Evolutionary conservation across 2,113 vertebrate species (phyloP).

Genomic region (Nothocercus nigrocapillus): DNA sequence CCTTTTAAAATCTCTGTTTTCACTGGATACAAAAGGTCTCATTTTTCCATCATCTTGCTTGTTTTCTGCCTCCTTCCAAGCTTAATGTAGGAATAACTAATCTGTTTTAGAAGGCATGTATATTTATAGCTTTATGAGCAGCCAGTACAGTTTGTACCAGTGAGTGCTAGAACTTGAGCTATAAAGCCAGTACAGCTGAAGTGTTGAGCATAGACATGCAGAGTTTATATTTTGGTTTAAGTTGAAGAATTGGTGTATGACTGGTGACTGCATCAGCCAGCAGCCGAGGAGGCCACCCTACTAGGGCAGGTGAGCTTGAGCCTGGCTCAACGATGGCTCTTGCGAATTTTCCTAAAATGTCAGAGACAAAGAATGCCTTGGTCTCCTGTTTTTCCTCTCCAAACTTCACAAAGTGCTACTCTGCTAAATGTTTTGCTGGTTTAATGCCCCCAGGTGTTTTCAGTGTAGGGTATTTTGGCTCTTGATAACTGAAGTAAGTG

Average conservation of each 20-base stretch:
- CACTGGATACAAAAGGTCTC: not conserved
- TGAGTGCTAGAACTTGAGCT: not conserved
- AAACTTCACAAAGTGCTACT: not conserved
- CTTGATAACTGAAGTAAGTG: not conserved
- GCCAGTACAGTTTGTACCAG: not conserved
- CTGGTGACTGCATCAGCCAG: not conserved
- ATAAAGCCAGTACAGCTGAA: not conserved
- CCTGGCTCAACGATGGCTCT: not conserved
- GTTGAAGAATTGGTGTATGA: not conserved
- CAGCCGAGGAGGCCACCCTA: not conserved
- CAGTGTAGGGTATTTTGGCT: not conserved
- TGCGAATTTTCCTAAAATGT: not conserved
- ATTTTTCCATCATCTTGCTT: not conserved
- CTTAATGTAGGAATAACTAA: not conserved
- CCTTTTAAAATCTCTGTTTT: not conserved
- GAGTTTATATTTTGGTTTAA: not conserved
- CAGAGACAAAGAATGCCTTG: not conserved
- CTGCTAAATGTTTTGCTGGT: not conserved
- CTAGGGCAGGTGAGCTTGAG: not conserved
- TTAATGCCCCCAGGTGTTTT: not conserved
- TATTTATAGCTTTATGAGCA: not conserved
- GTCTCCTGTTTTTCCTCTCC: not conserved
- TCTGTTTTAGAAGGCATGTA: not conserved
- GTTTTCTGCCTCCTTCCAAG: constrained; percentile 3
- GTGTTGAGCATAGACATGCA: not conserved